Evolutionary conservation across 2,113 vertebrate species (phyloP).

Genomic region (Ageneiosus marmoratus): DNA sequence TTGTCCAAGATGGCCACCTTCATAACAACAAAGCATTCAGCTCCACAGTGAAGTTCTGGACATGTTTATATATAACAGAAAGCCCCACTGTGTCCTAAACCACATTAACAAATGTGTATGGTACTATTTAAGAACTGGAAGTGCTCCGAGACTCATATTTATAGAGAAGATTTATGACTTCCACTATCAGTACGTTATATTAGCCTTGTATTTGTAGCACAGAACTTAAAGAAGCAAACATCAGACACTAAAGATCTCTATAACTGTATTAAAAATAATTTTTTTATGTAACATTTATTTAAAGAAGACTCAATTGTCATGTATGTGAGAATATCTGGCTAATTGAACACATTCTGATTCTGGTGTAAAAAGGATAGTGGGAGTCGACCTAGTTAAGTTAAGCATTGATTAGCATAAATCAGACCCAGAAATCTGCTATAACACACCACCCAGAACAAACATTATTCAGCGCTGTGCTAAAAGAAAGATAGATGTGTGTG

Average conservation of each 20-base stretch:
- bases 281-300: neutral
- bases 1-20: neutral
- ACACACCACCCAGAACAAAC: slow-evolving; percentile 15
- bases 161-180: neutral
- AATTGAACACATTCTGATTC: neutral
- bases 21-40: neutral
- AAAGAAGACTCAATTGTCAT: neutral
- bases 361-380: neutral
- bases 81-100: neutral
- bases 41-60: neutral
- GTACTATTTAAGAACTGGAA: neutral
- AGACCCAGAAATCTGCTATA: neutral
- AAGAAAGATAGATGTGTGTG: neutral
- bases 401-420: neutral
- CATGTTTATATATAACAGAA: neutral
- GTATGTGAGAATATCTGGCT: neutral
- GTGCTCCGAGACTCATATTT: neutral
- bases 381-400: neutral
- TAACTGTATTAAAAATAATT: neutral
- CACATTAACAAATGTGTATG: neutral
- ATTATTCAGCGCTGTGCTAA: neutral
- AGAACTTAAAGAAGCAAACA: neutral
- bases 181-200: neutral
- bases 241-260: neutral
- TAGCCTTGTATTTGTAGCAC: neutral